A percentile compares a stretch with the other conserved stretches of the same genome.
Conservation (phyloP, 2,113 vertebrate genomes). For the Lamprologus speciosus region DNA sequence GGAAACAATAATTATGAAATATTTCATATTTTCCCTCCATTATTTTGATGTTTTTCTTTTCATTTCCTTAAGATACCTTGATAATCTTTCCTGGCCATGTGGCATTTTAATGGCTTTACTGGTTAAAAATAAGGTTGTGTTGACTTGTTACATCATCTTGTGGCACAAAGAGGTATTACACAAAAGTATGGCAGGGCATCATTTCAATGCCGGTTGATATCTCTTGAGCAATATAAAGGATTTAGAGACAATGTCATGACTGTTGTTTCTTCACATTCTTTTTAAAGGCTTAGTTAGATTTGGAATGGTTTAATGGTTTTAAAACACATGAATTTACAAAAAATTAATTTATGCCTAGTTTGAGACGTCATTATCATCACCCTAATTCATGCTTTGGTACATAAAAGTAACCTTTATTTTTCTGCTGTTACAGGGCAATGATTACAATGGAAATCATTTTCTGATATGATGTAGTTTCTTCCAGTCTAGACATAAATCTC, state of each 20-base stretch:
- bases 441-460: background rate
- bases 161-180: background rate
- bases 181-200: background rate
- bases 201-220: background rate
- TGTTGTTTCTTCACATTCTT: background rate
- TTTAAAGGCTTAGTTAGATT: accelerated
- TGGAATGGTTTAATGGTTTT: background rate
- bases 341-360: accelerated
- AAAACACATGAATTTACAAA: background rate
- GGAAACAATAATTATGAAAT: background rate
- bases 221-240: background rate
- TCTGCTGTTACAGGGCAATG: background rate
- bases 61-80: background rate
- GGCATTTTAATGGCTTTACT: background rate
- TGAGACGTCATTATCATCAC: background rate
- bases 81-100: accelerated
- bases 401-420: background rate
- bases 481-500: background rate
- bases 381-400: background rate
- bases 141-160: background rate
- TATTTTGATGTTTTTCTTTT: background rate
- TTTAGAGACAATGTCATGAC: background rate
- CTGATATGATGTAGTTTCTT: background rate
- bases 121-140: background rate
- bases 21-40: background rate